Conservation (phyloP, 2,113 vertebrate genomes). For the Sialia sialis region DNA sequence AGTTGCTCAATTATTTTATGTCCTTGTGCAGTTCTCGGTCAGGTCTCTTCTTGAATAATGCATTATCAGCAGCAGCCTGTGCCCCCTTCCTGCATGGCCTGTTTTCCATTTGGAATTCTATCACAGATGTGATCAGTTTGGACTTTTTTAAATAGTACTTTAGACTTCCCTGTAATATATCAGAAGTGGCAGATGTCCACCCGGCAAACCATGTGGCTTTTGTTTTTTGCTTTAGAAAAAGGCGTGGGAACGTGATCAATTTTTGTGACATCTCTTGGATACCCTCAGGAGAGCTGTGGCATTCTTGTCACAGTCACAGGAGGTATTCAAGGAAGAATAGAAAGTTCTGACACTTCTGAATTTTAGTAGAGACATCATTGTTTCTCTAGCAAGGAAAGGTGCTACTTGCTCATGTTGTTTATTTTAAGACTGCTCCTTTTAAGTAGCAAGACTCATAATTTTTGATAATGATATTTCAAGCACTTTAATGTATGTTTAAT, state of each 20-base stretch:
- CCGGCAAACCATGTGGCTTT: neutral
- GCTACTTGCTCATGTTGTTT: neutral
- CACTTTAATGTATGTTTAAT: neutral
- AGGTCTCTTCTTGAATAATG: neutral
- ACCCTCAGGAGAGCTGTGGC: neutral
- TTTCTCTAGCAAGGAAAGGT: neutral
- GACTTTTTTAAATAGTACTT: neutral
- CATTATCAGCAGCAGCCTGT: neutral
- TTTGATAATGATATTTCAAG: neutral
- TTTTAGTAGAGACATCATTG: neutral
- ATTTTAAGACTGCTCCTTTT: neutral
- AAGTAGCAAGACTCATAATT: neutral
- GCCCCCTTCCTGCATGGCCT: neutral
- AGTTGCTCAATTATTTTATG: neutral
- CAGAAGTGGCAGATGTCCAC: neutral
- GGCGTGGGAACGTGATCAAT: neutral
- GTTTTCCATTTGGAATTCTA: neutral
- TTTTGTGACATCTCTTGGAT: neutral
- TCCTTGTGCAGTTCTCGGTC: neutral
- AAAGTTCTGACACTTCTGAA: neutral
- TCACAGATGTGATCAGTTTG: neutral
- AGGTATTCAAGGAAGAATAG: neutral
- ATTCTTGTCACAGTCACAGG: neutral
- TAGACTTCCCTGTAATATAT: neutral
- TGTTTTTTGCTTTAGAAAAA: neutral